These are phyloP conservation scores for Horisme vitalbata DNA, from an alignment of 2,888 invertebrate species.

Conservation along the genomic window DNA sequence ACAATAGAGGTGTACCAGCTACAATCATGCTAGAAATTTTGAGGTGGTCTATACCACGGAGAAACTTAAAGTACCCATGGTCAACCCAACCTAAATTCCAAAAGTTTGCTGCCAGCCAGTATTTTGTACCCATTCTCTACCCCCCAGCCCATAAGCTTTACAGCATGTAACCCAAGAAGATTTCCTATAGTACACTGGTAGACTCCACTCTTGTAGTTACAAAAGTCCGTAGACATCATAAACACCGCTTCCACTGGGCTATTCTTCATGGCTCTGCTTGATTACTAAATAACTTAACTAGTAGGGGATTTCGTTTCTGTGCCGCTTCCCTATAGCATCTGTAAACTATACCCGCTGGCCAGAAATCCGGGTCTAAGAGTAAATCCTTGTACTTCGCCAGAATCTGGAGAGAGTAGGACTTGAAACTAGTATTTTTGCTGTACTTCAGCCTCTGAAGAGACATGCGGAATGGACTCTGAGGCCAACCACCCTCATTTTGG, in stretches of 20 bases:
- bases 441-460: too few species aligned
- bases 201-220: slow-evolving; percentile 14
- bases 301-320: too few species aligned
- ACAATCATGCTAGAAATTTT: not conserved
- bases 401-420: too few species aligned
- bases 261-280: slow-evolving; percentile 86
- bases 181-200: slow-evolving; percentile 5
- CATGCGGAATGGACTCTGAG: too few species aligned
- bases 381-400: too few species aligned
- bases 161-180: not conserved
- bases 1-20: too few species aligned
- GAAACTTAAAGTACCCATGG: slow-evolving; percentile 88
- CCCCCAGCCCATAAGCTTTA: slow-evolving; percentile 89
- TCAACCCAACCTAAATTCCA: slow-evolving; percentile 94
- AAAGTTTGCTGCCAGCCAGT: slow-evolving; percentile 92
- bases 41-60: slow-evolving; percentile 17
- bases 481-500: too few species aligned
- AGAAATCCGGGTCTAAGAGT: too few species aligned
- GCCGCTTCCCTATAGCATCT: too few species aligned
- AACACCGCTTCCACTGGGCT: slow-evolving; percentile 83
- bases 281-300: too few species aligned
- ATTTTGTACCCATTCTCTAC: slow-evolving; percentile 85
- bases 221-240: slow-evolving; percentile 8
- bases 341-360: too few species aligned
- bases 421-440: too few species aligned